phyloP scores from a whole-genome alignment of 2,113 vertebrate genomes.

The Stigmatopora nigra region DNA sequence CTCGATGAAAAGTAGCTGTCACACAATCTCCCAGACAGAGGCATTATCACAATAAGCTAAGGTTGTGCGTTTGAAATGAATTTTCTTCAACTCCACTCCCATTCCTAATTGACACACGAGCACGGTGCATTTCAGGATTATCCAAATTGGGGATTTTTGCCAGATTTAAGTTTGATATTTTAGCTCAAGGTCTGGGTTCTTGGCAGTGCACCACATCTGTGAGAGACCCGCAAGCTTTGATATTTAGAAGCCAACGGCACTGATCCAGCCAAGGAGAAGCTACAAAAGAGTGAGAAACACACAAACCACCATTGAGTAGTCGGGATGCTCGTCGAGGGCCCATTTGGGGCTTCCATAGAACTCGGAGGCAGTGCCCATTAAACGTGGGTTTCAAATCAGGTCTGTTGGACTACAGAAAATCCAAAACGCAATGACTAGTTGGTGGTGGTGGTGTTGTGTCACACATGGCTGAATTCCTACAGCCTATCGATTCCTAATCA shows the following conservation, averaged over 20 bases:
- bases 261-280: constrained; percentile 24
- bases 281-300: constrained; percentile 6
- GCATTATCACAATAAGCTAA: constrained; percentile 13
- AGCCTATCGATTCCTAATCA: neutral
- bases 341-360: constrained; percentile 36
- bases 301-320: constrained; percentile 15
- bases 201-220: constrained; percentile 43
- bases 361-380: constrained; percentile 17
- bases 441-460: neutral
- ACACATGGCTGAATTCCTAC: neutral
- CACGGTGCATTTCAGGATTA: constrained; percentile 17
- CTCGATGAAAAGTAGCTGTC: constrained; percentile 24
- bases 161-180: constrained; percentile 34
- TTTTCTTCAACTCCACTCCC: constrained; percentile 24
- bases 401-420: neutral
- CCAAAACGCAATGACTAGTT: neutral
- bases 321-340: constrained; percentile 22
- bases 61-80: constrained; percentile 37
- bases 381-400: neutral
- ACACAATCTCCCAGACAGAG: constrained; percentile 39
- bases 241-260: constrained; percentile 27
- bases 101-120: constrained; percentile 17
- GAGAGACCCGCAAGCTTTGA: constrained; percentile 41
- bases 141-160: constrained; percentile 5
- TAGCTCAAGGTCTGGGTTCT: constrained; percentile 35